Evolutionary conservation across 35 echinoderm and acorn worm genomes (phyloP).

Genomic region (Ophiothrix spiculata): DNA sequence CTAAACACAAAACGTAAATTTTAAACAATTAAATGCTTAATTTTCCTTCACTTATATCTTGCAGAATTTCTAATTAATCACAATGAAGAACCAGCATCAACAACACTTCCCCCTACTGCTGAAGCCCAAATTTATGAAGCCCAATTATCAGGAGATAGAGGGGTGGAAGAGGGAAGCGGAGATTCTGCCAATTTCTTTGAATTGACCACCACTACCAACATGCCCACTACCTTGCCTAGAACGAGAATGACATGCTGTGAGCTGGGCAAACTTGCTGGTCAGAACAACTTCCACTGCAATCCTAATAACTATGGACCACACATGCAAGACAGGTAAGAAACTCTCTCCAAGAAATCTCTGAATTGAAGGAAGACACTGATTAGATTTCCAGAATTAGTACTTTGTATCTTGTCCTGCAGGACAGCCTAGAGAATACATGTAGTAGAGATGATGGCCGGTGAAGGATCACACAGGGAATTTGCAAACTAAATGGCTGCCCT

Average conservation of each 20-base stretch:
- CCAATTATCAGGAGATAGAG: not conserved
- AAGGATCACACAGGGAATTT: too few species aligned
- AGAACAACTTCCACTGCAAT: slow-evolving; percentile 46
- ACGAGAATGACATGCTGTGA: slow-evolving; percentile 31
- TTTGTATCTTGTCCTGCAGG: too few species aligned
- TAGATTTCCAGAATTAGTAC: too few species aligned
- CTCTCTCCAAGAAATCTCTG: too few species aligned
- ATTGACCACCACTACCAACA: not conserved
- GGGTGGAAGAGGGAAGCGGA: not conserved
- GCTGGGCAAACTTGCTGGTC: slow-evolving; percentile 39
- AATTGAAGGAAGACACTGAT: too few species aligned
- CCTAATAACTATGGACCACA: slow-evolving; percentile 51
- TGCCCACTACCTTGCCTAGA: slow-evolving; percentile 5
- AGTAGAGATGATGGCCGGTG: too few species aligned
- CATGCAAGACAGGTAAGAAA: slow-evolving; percentile 17
- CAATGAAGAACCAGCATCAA: not conserved
- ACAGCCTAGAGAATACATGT: too few species aligned
- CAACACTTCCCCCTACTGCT: not conserved
- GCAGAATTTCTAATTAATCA: not conserved
- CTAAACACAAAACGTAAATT: too few species aligned
- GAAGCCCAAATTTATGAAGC: not conserved
- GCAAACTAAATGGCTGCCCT: too few species aligned
- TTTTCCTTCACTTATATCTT: too few species aligned
- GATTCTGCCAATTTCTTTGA: not conserved
- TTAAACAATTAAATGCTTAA: too few species aligned